A percentile compares a stretch with the other conserved stretches of the same genome.
phyloP scores from a whole-genome alignment of 2,113 vertebrate genomes.

The Urocitellus parryii region DNA sequence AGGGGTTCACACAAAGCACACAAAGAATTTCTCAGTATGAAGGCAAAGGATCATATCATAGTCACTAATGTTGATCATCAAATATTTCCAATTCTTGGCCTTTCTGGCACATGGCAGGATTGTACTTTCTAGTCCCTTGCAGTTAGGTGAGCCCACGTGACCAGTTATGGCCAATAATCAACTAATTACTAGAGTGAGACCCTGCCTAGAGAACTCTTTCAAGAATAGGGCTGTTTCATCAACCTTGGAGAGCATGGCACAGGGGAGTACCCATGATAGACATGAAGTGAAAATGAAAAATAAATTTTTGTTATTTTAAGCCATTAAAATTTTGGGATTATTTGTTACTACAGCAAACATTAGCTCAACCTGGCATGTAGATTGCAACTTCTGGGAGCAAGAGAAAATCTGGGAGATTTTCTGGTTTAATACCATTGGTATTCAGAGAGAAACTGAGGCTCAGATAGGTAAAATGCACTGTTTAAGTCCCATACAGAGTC shows the following conservation, averaged over 20 bases:
- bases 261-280: neutral
- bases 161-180: neutral
- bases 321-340: neutral
- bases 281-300: neutral
- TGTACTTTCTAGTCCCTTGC: neutral
- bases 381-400: neutral
- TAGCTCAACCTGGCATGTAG: neutral
- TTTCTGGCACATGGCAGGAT: neutral
- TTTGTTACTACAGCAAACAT: neutral
- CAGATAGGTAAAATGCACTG: neutral
- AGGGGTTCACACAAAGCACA: neutral
- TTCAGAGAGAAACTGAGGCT: neutral
- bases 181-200: neutral
- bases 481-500: neutral
- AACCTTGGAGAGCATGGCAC: neutral
- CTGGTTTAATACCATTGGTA: constrained; percentile 6
- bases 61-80: neutral
- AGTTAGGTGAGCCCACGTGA: neutral
- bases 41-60: neutral
- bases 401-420: neutral
- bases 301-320: constrained; percentile 4
- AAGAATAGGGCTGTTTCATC: neutral
- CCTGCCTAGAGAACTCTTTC: neutral
- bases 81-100: neutral
- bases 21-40: neutral